Percentiles rank a stretch among this genome's conserved stretches.
Evolutionary conservation across 2,113 vertebrate species (phyloP).

Genomic region (Barnardius zonarius): DNA sequence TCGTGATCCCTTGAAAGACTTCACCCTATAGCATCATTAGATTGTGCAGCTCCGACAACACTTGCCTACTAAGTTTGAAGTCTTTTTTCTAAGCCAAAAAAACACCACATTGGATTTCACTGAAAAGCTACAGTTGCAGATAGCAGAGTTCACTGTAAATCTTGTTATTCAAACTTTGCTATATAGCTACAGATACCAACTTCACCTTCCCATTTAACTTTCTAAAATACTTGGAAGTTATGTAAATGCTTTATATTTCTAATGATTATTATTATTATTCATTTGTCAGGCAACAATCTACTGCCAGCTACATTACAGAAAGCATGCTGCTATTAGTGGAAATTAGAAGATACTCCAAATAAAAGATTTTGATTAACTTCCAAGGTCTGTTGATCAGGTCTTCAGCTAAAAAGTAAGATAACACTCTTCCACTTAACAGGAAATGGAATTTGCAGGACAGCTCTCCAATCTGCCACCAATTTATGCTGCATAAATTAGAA

Average conservation of each 20-base stretch:
- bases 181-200: neutral
- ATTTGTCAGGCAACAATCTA: neutral
- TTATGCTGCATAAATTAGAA: neutral
- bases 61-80: neutral
- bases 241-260: neutral
- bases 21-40: neutral
- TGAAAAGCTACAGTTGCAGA: neutral
- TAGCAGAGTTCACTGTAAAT: neutral
- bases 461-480: neutral
- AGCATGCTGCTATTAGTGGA: neutral
- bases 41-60: neutral
- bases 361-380: neutral
- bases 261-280: neutral
- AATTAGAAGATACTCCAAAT: neutral
- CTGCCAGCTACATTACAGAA: neutral
- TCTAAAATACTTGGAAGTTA: neutral
- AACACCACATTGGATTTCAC: rapidly evolving
- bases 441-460: neutral
- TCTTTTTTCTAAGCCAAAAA: neutral
- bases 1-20: neutral
- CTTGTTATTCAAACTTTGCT: neutral
- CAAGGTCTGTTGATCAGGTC: neutral
- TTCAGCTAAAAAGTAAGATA: neutral
- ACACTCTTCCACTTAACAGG: neutral
- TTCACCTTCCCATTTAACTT: neutral